A percentile compares a stretch with the other conserved stretches of the same genome.
Conservation (phyloP, 2,113 vertebrate species). For the Charina bottae region DNA sequence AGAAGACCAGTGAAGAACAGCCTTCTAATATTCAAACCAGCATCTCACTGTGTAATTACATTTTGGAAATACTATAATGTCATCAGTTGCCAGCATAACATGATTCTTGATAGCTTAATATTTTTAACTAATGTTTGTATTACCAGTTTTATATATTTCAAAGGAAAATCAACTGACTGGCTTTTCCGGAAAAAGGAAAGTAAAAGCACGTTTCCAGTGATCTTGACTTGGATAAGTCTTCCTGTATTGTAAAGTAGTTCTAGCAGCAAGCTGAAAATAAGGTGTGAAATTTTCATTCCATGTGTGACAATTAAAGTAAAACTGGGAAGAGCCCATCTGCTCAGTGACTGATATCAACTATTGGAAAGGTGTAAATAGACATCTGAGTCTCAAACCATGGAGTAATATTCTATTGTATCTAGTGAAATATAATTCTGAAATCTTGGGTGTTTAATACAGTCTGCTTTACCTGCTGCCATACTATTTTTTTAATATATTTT, state of each 20-base stretch:
- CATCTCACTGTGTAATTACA: background rate
- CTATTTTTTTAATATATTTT: background rate
- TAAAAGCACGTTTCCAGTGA: slow-evolving; percentile 23
- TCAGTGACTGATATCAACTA: slow-evolving; percentile 17
- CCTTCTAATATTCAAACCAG: background rate
- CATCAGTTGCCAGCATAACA: slow-evolving; percentile 29
- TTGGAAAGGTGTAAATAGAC: slow-evolving; percentile 16
- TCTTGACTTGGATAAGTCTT: slow-evolving; percentile 30
- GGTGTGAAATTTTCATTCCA: slow-evolving; percentile 51
- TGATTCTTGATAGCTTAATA: slow-evolving; percentile 18
- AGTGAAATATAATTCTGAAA: slow-evolving; percentile 13
- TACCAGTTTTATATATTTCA: slow-evolving; percentile 7
- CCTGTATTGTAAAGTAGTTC: slow-evolving; percentile 44
- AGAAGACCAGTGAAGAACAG: background rate
- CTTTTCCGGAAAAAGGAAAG: slow-evolving; percentile 8
- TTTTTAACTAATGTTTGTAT: background rate
- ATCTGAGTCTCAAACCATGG: slow-evolving; percentile 24
- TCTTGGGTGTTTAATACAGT: background rate
- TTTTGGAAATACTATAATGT: slow-evolving; percentile 26
- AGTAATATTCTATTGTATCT: slow-evolving; percentile 22
- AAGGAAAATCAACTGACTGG: slow-evolving; percentile 19
- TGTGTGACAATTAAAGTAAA: slow-evolving; percentile 38
- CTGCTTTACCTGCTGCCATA: background rate
- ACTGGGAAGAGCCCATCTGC: slow-evolving; percentile 52
- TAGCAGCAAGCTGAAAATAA: slow-evolving; percentile 43